Base-by-base conservation (phyloP, 2,797 vertebrate species). In the Sebastes hubbsi region DNA sequence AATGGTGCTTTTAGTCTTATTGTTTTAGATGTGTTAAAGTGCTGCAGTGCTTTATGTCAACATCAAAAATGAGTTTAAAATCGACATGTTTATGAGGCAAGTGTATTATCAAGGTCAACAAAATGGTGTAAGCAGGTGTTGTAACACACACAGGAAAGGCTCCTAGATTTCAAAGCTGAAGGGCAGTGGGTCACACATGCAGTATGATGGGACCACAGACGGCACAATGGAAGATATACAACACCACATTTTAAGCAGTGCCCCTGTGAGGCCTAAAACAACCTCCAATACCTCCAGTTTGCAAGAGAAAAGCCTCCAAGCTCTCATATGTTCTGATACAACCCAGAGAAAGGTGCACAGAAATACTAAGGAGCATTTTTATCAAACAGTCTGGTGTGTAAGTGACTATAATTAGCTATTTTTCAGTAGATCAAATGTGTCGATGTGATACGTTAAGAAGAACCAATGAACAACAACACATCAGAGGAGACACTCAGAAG, bases 401-500 rank as follows among this genome's bases (percentile, higher is more conserved):
- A 25, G 13, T 63, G 65, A 63, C 46, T 80, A 63, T 16, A 49
- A 60, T 30, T 70, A 63, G 8, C 61, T 65, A 46, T 12, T 69
- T 61, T 77, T 54, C 61, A 77, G 55, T 56, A 65, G 79, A 75
- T 71, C 60, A 29, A 73, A 75, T 73, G 58, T 61, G 80, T 86
- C 63, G 4, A 52, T 81, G 90, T 18, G 78, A 72, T 63, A 79
- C 69, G 67, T 85, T 84, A 67, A 77, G 78, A 81, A 82, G 75
- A 90, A 83, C 87, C 72, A 70, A 91, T 90, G 91, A 94, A 94
- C 93, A 94, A 94, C 93, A 95, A 93, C 93, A 95, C 93, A 93
- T 91, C 93, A 94, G 89, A 93, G 92, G 93, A 94, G 94, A 95
- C 91, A 94, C 93, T 93, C 94, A 58, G 91, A 93, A 91, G 91